Evolutionary conservation across 2,888 invertebrate genomes (phyloP).

Genomic region (Tenthredo livida): DNA sequence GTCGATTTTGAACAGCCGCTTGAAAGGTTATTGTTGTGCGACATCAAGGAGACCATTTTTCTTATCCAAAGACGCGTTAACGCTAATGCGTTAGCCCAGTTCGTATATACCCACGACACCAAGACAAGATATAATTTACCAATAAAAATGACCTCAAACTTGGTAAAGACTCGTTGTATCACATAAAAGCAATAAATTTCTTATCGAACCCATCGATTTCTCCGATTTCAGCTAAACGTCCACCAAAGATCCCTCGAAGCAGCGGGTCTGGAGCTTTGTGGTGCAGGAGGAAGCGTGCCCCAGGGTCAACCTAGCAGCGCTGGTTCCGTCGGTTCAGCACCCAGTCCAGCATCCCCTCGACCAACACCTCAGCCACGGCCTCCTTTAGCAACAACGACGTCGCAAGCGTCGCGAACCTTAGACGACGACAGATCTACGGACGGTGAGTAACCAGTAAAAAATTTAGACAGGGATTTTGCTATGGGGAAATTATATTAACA

Average conservation of each 20-base stretch:
- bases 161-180: background rate
- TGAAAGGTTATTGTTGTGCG: conserved; percentile 17
- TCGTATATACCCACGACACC: background rate
- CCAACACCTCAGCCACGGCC: conserved; percentile 74
- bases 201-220: conserved; percentile 7
- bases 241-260: conserved; percentile 76
- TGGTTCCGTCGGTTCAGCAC: conserved; percentile 76
- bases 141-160: background rate
- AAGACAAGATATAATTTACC: background rate
- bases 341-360: conserved; percentile 76
- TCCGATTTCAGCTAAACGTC: conserved; percentile 73
- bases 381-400: conserved; percentile 69
- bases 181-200: background rate
- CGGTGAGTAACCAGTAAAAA: conserved; percentile 65
- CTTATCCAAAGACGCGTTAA: background rate
- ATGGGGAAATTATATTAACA: background rate
- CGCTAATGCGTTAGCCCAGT: background rate
- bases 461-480: background rate
- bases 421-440: conserved; percentile 77
- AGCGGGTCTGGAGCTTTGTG: conserved; percentile 74
- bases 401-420: conserved; percentile 74
- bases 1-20: background rate
- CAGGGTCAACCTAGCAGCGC: conserved; percentile 76
- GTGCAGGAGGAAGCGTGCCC: conserved; percentile 73
- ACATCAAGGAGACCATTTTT: background rate